A percentile compares a stretch with the other conserved stretches of the same genome.
Evolutionary conservation across 2,888 invertebrate genomes (phyloP).

Genomic region (Tetropium fuscum): DNA sequence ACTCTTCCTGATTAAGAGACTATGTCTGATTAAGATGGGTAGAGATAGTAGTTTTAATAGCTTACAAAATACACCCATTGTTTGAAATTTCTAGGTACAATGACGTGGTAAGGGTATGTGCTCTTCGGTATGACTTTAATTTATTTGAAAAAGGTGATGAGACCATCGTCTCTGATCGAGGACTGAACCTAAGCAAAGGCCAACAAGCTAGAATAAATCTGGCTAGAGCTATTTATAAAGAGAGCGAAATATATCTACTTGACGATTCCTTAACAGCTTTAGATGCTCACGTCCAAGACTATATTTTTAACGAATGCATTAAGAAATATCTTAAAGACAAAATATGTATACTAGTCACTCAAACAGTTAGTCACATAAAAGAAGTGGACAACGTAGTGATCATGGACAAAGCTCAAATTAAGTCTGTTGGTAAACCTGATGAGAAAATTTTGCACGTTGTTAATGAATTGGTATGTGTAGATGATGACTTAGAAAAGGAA

Average conservation of each 20-base stretch:
- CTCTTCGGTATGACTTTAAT: slow-evolving; percentile 78
- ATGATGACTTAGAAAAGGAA: slow-evolving; percentile 37
- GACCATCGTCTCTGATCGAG: slow-evolving; percentile 83
- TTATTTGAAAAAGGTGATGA: slow-evolving; percentile 81
- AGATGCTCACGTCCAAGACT: slow-evolving; percentile 87
- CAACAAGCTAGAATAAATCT: slow-evolving; percentile 89
- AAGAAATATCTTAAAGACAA: slow-evolving; percentile 72
- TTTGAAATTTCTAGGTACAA: slow-evolving; percentile 46
- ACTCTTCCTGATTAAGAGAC: too few relatives aligned
- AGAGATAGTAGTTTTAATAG: too few relatives aligned
- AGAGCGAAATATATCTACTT: slow-evolving; percentile 85
- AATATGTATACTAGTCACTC: slow-evolving; percentile 80
- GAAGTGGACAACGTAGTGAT: slow-evolving; percentile 58
- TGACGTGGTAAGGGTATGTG: slow-evolving; percentile 71
- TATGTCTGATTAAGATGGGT: too few relatives aligned
- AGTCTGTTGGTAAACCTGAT: slow-evolving; percentile 73
- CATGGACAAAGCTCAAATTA: slow-evolving; percentile 66
- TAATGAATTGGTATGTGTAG: slow-evolving; percentile 67
- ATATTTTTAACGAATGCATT: slow-evolving; percentile 85
- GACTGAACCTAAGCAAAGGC: slow-evolving; percentile 79
- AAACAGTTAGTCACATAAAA: slow-evolving; percentile 73
- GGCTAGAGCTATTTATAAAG: slow-evolving; percentile 84
- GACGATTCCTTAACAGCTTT: slow-evolving; percentile 92
- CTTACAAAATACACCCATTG: too few relatives aligned
- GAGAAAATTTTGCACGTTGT: slow-evolving; percentile 79